These are phyloP conservation scores for Sarcophaga caerulescens DNA, from an alignment of 2,888 invertebrate genomes.

Conservation along the genomic window DNA sequence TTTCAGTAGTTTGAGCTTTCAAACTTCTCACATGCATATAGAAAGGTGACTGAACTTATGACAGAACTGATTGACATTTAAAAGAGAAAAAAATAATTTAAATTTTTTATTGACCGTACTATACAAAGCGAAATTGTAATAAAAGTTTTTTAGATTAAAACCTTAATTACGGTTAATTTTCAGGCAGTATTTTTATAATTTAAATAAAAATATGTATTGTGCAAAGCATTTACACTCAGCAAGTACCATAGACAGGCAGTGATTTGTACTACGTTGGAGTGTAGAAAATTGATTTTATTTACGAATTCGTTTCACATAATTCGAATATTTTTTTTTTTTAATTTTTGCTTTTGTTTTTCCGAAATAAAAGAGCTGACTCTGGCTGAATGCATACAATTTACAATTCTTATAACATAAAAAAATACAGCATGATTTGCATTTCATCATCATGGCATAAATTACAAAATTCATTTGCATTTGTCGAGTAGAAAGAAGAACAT, in stretches of 20 bases:
- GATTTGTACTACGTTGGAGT: background rate
- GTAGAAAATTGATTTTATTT: constrained; percentile 57
- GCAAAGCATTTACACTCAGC: background rate
- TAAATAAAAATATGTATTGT: too few relatives aligned
- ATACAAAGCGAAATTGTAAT: background rate
- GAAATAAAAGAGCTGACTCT: constrained; percentile 43
- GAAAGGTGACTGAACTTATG: too few relatives aligned
- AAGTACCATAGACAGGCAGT: background rate
- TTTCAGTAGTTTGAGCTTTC: too few relatives aligned
- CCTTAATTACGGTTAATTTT: background rate
- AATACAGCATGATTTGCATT: constrained; percentile 52
- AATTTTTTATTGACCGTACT: background rate
- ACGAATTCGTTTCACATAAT: constrained; percentile 65
- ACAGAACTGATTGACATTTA: background rate
- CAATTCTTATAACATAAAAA: constrained; percentile 42
- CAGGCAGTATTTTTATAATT: background rate
- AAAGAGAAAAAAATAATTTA: background rate
- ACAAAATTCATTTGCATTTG: constrained; percentile 48
- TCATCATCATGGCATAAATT: constrained; percentile 59
- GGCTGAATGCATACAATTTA: constrained; percentile 55
- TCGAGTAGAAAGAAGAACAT: background rate
- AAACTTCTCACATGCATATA: too few relatives aligned
- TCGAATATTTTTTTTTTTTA: constrained; percentile 33
- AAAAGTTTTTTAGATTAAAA: background rate
- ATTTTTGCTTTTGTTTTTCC: background rate